These are phyloP conservation scores for Gadus macrocephalus DNA, from an alignment of 2,113 vertebrate genomes.

Conservation along the genomic window DNA sequence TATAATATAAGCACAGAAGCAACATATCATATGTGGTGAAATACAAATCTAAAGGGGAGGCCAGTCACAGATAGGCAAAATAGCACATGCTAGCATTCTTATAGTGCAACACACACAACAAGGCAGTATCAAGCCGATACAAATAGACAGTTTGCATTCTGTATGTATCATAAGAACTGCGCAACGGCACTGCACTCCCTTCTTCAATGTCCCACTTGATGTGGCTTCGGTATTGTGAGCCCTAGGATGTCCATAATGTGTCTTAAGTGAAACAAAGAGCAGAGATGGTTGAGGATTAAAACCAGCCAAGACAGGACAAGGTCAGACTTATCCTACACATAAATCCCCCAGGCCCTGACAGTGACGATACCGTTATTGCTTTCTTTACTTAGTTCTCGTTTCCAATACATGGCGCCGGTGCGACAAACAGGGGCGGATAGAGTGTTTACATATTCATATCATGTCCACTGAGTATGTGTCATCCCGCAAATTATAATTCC, in stretches of 20 bases:
- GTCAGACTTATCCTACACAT: slow-evolving; percentile 10
- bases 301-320: too few species aligned
- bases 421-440: slow-evolving; percentile 26
- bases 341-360: slow-evolving; percentile 8
- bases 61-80: too few species aligned
- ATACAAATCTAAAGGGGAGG: too few species aligned
- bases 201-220: not conserved
- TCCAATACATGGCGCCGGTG: slow-evolving; percentile 30
- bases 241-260: too few species aligned
- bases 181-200: slow-evolving; percentile 45
- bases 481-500: slow-evolving; percentile 70
- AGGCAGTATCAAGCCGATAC: too few species aligned
- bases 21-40: too few species aligned
- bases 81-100: too few species aligned
- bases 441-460: slow-evolving; percentile 69
- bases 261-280: too few species aligned
- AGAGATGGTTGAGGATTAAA: too few species aligned
- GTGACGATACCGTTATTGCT: slow-evolving; percentile 51
- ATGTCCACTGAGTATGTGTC: slow-evolving; percentile 64
- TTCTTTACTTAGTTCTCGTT: slow-evolving; percentile 31
- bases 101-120: too few species aligned
- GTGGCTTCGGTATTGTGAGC: slow-evolving; percentile 8
- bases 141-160: too few species aligned
- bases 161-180: not conserved
- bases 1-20: too few species aligned